A percentile compares a stretch with the other conserved stretches of the same genome.
phyloP scores from a whole-genome alignment of 2,797 vertebrate genomes.

The Coccyzus lansbergi region DNA sequence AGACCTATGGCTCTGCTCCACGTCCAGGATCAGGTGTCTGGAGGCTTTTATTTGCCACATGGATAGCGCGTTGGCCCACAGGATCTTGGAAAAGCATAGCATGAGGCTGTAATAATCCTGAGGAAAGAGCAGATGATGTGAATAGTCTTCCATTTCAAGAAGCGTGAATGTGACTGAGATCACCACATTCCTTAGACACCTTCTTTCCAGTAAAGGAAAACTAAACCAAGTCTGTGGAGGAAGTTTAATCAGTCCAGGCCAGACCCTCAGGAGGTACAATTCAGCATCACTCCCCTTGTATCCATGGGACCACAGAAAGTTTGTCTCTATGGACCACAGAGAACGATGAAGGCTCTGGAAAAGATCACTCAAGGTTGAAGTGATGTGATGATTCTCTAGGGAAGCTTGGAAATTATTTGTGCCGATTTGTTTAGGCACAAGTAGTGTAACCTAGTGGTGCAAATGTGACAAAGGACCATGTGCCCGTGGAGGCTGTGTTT shows the following conservation, averaged over 20 bases:
- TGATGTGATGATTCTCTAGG: not conserved
- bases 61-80: not conserved
- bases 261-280: not conserved
- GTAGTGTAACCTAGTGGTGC: not conserved
- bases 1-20: not conserved
- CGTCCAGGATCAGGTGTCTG: not conserved
- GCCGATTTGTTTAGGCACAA: not conserved
- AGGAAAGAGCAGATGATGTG: not conserved
- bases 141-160: not conserved
- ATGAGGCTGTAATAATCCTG: not conserved
- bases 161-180: not conserved
- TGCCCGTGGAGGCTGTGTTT: not conserved
- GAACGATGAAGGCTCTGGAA: not conserved
- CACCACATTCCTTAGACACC: not conserved
- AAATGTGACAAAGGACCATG: not conserved
- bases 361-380: not conserved
- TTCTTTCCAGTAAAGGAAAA: not conserved
- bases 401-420: fast-evolving
- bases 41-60: constrained; percentile 10
- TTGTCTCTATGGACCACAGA: not conserved
- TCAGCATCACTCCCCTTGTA: not conserved
- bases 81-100: not conserved
- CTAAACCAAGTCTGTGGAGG: not conserved
- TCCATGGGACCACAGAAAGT: not conserved
- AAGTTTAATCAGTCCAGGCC: not conserved